These are phyloP conservation scores for Zoanthus solanderi DNA, from an alignment of 92 coral and sea anemone genomes.

Conservation along the genomic window DNA sequence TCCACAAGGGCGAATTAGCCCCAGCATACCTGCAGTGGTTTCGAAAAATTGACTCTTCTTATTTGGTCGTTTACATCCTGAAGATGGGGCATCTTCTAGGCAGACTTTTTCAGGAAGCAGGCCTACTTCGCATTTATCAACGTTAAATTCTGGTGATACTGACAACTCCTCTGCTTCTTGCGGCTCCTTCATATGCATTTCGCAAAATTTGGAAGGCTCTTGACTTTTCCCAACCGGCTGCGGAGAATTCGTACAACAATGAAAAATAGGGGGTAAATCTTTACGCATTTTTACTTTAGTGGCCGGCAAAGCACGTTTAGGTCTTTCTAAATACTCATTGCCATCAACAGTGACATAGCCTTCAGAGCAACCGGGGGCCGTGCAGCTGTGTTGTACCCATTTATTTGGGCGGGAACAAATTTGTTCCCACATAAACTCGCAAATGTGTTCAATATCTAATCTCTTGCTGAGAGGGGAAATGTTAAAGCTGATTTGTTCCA, in stretches of 20 bases:
- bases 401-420: not conserved
- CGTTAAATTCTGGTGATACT: too few relatives aligned
- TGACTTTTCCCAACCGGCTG: constrained; percentile 43
- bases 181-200: constrained; percentile 33
- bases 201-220: constrained; percentile 71
- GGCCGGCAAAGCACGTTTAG: constrained; percentile 72
- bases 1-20: constrained; percentile 27
- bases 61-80: not conserved
- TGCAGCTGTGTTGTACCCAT: not conserved
- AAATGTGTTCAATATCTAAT: constrained; percentile 33
- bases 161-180: not conserved
- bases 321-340: constrained; percentile 43
- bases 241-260: constrained; percentile 14
- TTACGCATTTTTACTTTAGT: not conserved
- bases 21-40: constrained; percentile 37
- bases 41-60: not conserved
- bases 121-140: too few relatives aligned
- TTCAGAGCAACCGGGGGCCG: not conserved
- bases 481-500: constrained; percentile 29
- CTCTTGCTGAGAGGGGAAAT: not conserved
- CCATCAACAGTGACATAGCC: constrained; percentile 68
- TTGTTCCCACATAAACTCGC: constrained; percentile 37
- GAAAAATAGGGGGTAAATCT: not conserved
- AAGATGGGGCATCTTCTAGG: too few relatives aligned
- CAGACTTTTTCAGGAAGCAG: too few relatives aligned